Evolutionary conservation across 2,113 vertebrate species (phyloP).

Genomic region (Lota lota): DNA sequence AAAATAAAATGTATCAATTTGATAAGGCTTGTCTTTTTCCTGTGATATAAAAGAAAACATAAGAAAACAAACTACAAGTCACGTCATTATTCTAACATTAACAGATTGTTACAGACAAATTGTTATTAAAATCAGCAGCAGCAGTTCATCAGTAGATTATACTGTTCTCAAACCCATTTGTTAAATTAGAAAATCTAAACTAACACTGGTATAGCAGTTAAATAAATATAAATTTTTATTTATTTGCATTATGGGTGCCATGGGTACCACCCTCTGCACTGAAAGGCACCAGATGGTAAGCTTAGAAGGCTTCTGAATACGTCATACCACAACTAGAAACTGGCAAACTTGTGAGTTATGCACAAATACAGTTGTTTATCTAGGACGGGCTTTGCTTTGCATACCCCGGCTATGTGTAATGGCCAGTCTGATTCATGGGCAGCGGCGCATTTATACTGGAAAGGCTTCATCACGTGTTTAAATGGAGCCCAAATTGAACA

Average conservation of each 20-base stretch:
- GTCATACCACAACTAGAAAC: not conserved
- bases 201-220: conserved; percentile 39
- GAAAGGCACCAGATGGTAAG: conserved; percentile 43
- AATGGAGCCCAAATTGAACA: no score
- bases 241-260: conserved; percentile 24
- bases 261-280: conserved; percentile 11
- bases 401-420: no score
- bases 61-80: no score
- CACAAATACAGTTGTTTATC: no score
- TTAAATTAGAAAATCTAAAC: conserved; percentile 37
- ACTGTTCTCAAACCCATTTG: conserved; percentile 22
- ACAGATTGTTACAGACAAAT: conserved; percentile 24
- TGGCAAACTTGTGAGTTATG: not conserved
- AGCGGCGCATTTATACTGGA: no score
- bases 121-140: conserved; percentile 22
- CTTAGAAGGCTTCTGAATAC: not conserved
- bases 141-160: conserved; percentile 42
- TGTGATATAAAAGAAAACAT: no score
- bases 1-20: no score
- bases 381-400: no score
- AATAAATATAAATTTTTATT: conserved; percentile 62
- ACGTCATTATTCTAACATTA: not conserved
- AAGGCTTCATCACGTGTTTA: no score
- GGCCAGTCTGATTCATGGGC: no score
- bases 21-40: no score